Conservation (phyloP, 2,113 vertebrate genomes). For the Haemorhous mexicanus region DNA sequence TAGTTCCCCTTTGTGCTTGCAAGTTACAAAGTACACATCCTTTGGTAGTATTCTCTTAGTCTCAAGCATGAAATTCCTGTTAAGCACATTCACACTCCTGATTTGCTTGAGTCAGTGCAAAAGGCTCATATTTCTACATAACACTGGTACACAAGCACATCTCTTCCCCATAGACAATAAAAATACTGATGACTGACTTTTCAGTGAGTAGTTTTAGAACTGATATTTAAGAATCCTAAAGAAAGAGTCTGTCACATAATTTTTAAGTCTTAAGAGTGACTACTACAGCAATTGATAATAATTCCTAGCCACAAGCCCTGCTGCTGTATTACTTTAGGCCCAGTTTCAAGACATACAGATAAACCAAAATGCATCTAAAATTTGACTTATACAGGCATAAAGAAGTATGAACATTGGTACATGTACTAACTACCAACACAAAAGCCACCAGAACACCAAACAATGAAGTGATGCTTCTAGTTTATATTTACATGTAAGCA, state of each 20-base stretch:
- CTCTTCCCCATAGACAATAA: background rate
- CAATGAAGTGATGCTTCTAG: background rate
- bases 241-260: background rate
- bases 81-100: background rate
- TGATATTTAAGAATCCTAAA: background rate
- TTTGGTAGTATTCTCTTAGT: conserved; percentile 47
- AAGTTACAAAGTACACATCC: background rate
- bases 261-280: background rate
- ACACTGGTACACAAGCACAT: background rate
- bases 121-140: background rate
- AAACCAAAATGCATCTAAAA: background rate
- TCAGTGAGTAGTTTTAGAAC: background rate
- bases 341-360: background rate
- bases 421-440: background rate
- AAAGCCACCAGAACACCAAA: background rate
- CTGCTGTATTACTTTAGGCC: background rate
- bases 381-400: background rate
- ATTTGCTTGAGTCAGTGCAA: conserved; percentile 11
- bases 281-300: background rate
- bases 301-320: background rate
- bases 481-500: background rate
- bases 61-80: background rate
- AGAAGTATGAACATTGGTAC: background rate
- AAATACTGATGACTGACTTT: background rate
- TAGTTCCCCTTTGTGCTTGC: conserved; percentile 48